Evolutionary conservation across 2,888 invertebrate genomes (phyloP).

Genomic region (Microdon myrmicae): DNA sequence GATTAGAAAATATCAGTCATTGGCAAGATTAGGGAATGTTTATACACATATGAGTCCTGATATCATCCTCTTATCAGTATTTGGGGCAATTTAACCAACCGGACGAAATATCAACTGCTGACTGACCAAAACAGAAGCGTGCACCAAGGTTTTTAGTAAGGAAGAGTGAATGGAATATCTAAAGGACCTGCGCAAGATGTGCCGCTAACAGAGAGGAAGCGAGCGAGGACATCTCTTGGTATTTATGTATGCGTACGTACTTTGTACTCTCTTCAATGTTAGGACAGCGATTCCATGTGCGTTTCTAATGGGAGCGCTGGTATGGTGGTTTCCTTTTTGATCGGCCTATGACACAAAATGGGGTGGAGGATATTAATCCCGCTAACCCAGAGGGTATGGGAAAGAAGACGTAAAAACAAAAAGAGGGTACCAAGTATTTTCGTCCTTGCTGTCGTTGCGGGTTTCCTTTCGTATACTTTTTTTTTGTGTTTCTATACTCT

Average conservation of each 20-base stretch:
- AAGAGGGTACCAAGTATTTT: conserved; percentile 16
- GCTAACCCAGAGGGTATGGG: conserved; percentile 27
- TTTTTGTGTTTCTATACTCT: conserved; percentile 5
- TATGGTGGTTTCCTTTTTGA: conserved; percentile 35
- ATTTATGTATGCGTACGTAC: conserved; percentile 19
- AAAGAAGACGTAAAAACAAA: conserved; percentile 3
- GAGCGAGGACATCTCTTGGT: conserved; percentile 27
- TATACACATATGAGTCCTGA: too few species aligned
- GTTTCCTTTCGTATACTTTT: too few species aligned
- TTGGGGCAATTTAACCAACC: conserved; percentile 53
- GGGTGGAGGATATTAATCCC: conserved; percentile 44
- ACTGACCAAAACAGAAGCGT: conserved; percentile 69
- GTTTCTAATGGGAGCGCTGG: conserved; percentile 43
- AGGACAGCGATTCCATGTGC: conserved; percentile 45
- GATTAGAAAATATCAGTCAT: too few species aligned
- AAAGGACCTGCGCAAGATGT: conserved; percentile 43
- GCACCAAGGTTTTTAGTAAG: conserved; percentile 62
- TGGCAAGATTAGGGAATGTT: too few species aligned
- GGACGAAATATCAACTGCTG: conserved; percentile 66
- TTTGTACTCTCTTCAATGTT: conserved; percentile 45
- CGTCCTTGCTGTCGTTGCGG: background rate
- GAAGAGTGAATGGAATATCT: conserved; percentile 43
- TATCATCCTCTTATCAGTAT: too few species aligned
- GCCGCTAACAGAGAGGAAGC: conserved; percentile 7
- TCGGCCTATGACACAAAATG: conserved; percentile 48